A percentile compares a stretch with the other conserved stretches of the same genome.
Conservation (phyloP, 37 sponge, comb jelly and placozoan species). For the Cliona cf. orientalis region DNA sequence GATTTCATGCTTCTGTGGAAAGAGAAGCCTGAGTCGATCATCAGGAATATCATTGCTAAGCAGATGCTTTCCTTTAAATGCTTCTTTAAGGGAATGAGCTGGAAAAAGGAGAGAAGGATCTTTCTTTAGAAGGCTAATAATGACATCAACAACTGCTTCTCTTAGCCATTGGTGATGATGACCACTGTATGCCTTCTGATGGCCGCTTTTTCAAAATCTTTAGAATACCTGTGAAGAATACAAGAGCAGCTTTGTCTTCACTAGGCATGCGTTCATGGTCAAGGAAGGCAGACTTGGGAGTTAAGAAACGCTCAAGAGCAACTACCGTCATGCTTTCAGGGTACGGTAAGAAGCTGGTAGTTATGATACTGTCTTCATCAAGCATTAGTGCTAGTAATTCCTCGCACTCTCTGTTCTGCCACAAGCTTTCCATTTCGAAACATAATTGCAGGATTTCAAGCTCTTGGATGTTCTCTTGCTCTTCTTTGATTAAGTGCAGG, state of each 20-base stretch:
- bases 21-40: neutral
- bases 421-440: neutral
- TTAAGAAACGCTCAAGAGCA: neutral
- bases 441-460: neutral
- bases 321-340: neutral
- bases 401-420: neutral
- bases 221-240: neutral
- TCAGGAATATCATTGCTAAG: neutral
- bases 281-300: neutral
- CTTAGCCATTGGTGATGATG: neutral
- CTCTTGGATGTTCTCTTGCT: neutral
- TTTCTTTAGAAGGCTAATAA: neutral
- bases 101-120: neutral
- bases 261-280: neutral
- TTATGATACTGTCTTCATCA: neutral
- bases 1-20: constrained; percentile 1
- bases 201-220: neutral
- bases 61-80: neutral
- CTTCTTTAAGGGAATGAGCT: neutral
- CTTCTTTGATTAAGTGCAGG: neutral
- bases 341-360: neutral
- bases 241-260: neutral
- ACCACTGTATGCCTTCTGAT: neutral
- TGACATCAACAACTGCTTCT: neutral
- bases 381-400: neutral